phyloP scores from a whole-genome alignment of 1,140 invertebrate species.

The Papilio polytes region DNA sequence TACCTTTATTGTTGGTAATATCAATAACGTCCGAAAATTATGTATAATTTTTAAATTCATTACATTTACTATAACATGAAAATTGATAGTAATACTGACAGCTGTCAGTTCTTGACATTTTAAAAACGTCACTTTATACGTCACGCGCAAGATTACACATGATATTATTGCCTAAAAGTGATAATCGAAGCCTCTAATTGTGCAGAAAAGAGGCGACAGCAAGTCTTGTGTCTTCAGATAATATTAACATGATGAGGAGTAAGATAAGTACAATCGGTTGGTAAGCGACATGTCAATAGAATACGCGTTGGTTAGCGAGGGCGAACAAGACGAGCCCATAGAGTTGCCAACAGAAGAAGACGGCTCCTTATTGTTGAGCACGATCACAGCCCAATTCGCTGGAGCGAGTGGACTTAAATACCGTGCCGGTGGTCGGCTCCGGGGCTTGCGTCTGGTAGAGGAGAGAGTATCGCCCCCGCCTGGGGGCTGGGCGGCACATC shows the following conservation, averaged over 20 bases:
- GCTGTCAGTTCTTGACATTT: conserved; percentile 20
- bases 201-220: conserved; percentile 39
- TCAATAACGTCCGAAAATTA: no score
- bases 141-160: conserved; percentile 57
- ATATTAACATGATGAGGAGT: conserved; percentile 70
- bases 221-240: conserved; percentile 48
- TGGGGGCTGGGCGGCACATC: conserved; percentile 76
- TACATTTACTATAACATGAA: neutral
- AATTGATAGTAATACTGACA: neutral
- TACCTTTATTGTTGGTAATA: neutral
- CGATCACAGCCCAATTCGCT: conserved; percentile 93
- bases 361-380: conserved; percentile 91
- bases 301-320: conserved; percentile 89
- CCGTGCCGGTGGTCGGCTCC: conserved; percentile 90
- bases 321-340: conserved; percentile 94
- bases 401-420: conserved; percentile 96
- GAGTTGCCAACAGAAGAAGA: conserved; percentile 95
- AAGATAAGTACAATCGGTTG: conserved; percentile 53
- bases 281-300: conserved; percentile 79
- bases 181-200: conserved; percentile 25
- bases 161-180: conserved; percentile 45
- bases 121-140: conserved; percentile 60
- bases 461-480: conserved; percentile 86
- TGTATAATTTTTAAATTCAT: no score
- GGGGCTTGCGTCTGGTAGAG: conserved; percentile 92